Base-by-base conservation (phyloP, 1,140 invertebrate species). In the Ips nitidus region DNA sequence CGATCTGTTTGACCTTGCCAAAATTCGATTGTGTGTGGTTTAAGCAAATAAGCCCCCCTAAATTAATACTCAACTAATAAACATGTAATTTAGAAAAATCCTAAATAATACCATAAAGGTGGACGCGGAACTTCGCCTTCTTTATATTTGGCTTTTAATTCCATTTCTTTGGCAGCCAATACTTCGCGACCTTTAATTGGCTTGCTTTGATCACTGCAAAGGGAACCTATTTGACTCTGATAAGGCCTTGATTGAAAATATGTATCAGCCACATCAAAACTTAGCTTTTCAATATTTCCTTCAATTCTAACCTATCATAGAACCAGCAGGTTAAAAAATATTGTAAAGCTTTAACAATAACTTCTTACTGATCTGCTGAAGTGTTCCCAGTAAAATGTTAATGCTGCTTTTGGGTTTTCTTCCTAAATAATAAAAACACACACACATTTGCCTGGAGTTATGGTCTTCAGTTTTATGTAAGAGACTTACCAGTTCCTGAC, bases 1-100 rank as follows among this genome's bases (percentile, higher is more conserved):
- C 97, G 86, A 83, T 94, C 91, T 22, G 89, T 91, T 80, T 98
- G 95, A 0, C 97, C 97, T 84, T 98, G 95, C 97, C 96, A 99
- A 81, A 99, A 99, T 83, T 99, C 97, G 56, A 98, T 86, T 5
- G 82, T 78, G 66, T 85, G 83, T 42, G 97, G 97, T 61, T 87
- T 84, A 40, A 99, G 86, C n/a, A 89, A 82, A 77, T 90, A 98
- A 38, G 96, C 96, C 71, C 95, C 94, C 95, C 94, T 94, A 74
- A 65, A 83, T 85, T 22, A 22, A 22, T 22, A 22, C 22, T 22
- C 22, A 22, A 22, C 22, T 22, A 22, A 22, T 22, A 76, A 56
- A 57, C 3, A 61, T 6, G 7, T 40, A 59, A 6, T 38, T 59
- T 41, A 7, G 1, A n/a, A 59, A 59, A 41, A 7, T 39, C 4